A percentile compares a stretch with the other conserved stretches of the same genome.
Evolutionary conservation across 2,113 vertebrate genomes (phyloP).

Genomic region (Tenrec ecaudatus): DNA sequence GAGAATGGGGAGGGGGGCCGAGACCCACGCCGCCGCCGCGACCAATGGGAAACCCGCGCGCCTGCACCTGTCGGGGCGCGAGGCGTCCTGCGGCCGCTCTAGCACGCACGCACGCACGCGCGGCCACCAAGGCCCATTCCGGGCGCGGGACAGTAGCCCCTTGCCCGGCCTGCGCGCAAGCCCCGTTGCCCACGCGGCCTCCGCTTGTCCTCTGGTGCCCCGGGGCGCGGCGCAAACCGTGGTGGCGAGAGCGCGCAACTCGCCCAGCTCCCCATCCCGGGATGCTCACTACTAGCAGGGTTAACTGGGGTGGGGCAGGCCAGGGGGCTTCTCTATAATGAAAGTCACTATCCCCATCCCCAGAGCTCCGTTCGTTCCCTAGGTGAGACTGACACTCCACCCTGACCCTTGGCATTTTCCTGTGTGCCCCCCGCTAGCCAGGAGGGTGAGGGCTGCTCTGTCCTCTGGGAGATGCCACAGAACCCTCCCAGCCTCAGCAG

Average conservation of each 20-base stretch:
- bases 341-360: not conserved
- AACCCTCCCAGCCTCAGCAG: not conserved
- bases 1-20: not conserved
- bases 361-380: not conserved
- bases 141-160: not conserved
- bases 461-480: not conserved
- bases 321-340: not conserved
- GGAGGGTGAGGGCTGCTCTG: not conserved
- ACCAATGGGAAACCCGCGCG: slow-evolving; percentile 79
- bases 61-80: slow-evolving; percentile 75
- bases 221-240: not conserved
- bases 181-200: not conserved
- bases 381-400: not conserved
- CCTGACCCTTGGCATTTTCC: not conserved
- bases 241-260: not conserved
- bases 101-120: not conserved
- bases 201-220: not conserved
- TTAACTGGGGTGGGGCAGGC: not conserved
- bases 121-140: not conserved
- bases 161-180: not conserved
- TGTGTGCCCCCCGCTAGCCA: not conserved
- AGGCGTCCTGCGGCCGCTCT: not conserved
- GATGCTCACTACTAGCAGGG: rapidly evolving
- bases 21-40: slow-evolving; percentile 23
- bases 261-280: not conserved